Evolutionary conservation across 2,113 vertebrate species (phyloP), one percentile per base, ranked within the genome.

Genomic region (Motacilla alba): DNA sequence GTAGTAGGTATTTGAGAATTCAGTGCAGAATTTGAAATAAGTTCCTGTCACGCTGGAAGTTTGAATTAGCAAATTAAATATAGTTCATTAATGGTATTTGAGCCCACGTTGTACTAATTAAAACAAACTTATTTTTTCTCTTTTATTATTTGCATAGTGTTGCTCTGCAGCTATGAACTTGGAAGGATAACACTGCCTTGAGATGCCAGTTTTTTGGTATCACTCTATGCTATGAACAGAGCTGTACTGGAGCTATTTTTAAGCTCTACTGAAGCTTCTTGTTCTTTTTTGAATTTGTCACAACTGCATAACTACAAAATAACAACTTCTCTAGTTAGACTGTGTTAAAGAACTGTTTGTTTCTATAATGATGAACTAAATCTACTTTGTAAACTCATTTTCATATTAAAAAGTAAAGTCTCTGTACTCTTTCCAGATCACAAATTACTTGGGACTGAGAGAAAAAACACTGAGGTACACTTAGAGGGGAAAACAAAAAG

Each of bases 231-330:
- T 92, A 86, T 89, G 68, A 95, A 93, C 67, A 70, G 64, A 96
- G 62, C 35, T 92, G 66, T 59, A 80, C 64, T 91, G 55, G 59
- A 94, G 55, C 44, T 77, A 94, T 94, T 91, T 85, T 92, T 87
- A 89, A 90, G 8, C 50, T 88, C 59, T 67, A 83, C 79, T 92
- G 60, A 58, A 94, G 77, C 35, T 73, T 83, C 85, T 90, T 94
- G 58, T 93, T 96, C 76, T 68, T 47, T 85, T 94, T 94, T 18
- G 3, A 92, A 70, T 89, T 91, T 96, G 93, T 95, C 80, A 88
- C 78, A 95, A 59, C 39, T 79, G 67, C 67, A 75, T 75, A 81
- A 50, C 56, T 95, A 68, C 75, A 63, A 95, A 94, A 89, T 89
- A 94, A 77, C 46, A 80, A 76, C 26, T 66, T 60, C 53, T 87